A percentile compares a stretch with the other conserved stretches of the same genome.
These are phyloP conservation scores for Pseudopleuronectes americanus DNA, from an alignment of 2,797 vertebrate species.

Conservation along the genomic window DNA sequence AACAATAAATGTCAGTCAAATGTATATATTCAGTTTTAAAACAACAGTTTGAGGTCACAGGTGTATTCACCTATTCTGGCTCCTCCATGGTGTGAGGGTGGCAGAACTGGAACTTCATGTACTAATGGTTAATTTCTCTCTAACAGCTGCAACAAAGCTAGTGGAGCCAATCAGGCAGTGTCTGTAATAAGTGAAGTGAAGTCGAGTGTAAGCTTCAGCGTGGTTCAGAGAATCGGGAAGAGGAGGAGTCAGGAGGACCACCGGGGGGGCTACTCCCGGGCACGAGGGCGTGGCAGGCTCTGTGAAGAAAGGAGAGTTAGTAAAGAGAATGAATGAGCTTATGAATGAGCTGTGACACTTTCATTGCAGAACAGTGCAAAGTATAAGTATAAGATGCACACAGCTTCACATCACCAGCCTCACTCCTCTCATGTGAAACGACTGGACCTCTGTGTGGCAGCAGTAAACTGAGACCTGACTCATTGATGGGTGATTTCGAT, in stretches of 20 bases:
- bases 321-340: not conserved
- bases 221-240: not conserved
- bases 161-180: no score
- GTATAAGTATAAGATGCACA: not conserved
- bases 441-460: not conserved
- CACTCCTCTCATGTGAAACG: not conserved
- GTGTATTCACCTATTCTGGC: no score
- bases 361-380: not conserved
- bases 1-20: not conserved
- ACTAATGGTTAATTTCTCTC: no score
- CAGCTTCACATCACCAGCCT: not conserved
- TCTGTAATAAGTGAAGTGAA: not conserved
- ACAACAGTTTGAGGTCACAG: no score
- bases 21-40: no score
- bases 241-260: not conserved
- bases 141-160: no score
- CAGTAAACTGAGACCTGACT: not conserved
- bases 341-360: not conserved
- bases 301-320: not conserved
- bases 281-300: not conserved
- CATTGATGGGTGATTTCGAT: not conserved
- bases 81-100: no score
- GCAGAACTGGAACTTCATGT: no score
- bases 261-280: not conserved
- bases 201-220: not conserved